A percentile compares a stretch with the other conserved stretches of the same genome.
These are phyloP conservation scores for Octomys mimax DNA, from an alignment of 2,797 vertebrate genomes.

Conservation along the genomic window DNA sequence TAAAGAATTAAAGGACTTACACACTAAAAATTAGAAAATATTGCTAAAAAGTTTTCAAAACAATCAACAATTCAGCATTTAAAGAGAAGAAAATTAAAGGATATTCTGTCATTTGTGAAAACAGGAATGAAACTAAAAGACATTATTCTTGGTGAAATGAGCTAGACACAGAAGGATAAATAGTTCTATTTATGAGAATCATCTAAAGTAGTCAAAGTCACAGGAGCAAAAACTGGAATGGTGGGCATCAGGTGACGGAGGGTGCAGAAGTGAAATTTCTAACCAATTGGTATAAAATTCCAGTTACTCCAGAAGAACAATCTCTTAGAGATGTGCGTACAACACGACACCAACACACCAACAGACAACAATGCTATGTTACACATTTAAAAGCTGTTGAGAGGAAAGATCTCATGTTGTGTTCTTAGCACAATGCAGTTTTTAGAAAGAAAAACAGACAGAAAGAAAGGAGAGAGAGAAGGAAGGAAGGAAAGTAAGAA, in stretches of 20 bases:
- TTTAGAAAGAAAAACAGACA: too few relatives aligned
- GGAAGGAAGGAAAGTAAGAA: neutral
- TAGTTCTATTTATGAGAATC: neutral
- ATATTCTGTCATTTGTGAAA: neutral
- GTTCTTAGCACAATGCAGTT: neutral
- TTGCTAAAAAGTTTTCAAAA: neutral
- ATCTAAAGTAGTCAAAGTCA: neutral
- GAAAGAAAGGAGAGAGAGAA: neutral
- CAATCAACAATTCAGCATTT: neutral
- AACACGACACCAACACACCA: neutral
- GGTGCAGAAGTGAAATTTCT: neutral
- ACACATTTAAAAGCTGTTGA: neutral
- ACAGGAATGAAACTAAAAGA: neutral
- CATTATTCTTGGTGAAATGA: neutral
- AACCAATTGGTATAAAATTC: neutral
- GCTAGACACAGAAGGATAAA: neutral
- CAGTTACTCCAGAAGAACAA: neutral
- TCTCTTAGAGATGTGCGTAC: neutral
- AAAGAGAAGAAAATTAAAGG: neutral
- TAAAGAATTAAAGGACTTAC: neutral
- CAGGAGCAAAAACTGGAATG: neutral
- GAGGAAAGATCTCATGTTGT: neutral
- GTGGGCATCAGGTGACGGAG: neutral
- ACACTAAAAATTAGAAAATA: neutral
- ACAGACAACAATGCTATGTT: neutral